Percentiles rank a stretch among this genome's conserved stretches.
phyloP scores from a whole-genome alignment of 2,113 vertebrate species.

The Elgaria multicarinata region DNA sequence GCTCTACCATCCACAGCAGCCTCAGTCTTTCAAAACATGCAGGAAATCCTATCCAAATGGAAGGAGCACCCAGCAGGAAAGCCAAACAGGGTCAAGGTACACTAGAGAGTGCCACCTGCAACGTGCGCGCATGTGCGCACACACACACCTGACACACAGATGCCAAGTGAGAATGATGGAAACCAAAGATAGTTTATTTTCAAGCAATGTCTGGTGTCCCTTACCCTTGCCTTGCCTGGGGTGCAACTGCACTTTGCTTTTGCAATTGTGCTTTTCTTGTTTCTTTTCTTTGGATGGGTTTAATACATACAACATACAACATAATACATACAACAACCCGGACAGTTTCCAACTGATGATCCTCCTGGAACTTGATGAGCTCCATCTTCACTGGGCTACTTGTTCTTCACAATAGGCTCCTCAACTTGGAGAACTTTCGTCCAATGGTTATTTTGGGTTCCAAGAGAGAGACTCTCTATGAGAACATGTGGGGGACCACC shows the following conservation, averaged over 20 bases:
- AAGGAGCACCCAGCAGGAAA: not conserved
- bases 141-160: no score
- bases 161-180: not conserved
- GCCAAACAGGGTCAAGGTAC: not conserved
- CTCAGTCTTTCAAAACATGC: not conserved
- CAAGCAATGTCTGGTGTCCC: not conserved
- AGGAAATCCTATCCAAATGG: not conserved
- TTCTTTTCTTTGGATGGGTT: not conserved
- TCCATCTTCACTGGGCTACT: not conserved
- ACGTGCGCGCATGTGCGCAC: no score
- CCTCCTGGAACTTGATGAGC: not conserved
- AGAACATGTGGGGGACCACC: not conserved
- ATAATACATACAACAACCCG: not conserved
- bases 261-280: not conserved
- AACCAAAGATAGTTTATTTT: not conserved
- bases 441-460: not conserved
- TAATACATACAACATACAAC: not conserved
- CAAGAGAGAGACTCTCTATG: not conserved
- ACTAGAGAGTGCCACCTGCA: not conserved
- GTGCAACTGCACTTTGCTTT: no score
- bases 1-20: no score
- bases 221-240: no score
- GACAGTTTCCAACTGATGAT: not conserved
- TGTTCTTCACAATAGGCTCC: not conserved
- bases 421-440: not conserved